Evolutionary conservation across 2,797 vertebrate genomes (phyloP).

Genomic region (Sarcoramphus papa): DNA sequence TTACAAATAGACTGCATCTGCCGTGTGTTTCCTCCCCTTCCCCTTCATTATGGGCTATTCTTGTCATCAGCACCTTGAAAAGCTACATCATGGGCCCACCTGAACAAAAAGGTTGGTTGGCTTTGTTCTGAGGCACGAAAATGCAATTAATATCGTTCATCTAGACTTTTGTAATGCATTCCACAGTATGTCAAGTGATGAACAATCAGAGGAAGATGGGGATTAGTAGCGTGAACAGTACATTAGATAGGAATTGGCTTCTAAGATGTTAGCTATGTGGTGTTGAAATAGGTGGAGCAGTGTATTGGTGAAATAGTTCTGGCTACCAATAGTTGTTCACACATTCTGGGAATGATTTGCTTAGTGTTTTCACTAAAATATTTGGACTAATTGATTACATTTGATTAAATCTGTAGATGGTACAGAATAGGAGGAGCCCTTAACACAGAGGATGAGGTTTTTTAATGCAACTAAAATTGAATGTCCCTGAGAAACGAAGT

Average conservation of each 20-base stretch:
- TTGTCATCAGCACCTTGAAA: background rate
- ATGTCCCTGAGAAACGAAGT: background rate
- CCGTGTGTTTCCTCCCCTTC: background rate
- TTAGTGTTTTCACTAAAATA: background rate
- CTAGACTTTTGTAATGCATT: background rate
- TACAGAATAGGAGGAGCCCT: background rate
- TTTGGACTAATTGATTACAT: background rate
- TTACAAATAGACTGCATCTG: background rate
- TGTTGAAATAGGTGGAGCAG: conserved; percentile 11
- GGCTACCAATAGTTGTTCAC: background rate
- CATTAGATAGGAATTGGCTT: background rate
- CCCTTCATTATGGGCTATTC: background rate
- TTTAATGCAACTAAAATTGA: background rate
- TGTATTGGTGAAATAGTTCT: background rate
- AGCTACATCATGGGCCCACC: background rate
- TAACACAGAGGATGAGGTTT: background rate
- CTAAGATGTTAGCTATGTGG: background rate
- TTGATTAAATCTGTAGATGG: background rate
- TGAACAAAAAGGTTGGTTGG: background rate
- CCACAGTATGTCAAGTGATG: background rate
- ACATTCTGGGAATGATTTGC: background rate
- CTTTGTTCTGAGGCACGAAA: background rate
- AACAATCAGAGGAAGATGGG: background rate
- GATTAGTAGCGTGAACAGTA: background rate
- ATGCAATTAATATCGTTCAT: background rate